phyloP scores from a whole-genome alignment of 2,797 vertebrate species.

The Sebastes alutus region DNA sequence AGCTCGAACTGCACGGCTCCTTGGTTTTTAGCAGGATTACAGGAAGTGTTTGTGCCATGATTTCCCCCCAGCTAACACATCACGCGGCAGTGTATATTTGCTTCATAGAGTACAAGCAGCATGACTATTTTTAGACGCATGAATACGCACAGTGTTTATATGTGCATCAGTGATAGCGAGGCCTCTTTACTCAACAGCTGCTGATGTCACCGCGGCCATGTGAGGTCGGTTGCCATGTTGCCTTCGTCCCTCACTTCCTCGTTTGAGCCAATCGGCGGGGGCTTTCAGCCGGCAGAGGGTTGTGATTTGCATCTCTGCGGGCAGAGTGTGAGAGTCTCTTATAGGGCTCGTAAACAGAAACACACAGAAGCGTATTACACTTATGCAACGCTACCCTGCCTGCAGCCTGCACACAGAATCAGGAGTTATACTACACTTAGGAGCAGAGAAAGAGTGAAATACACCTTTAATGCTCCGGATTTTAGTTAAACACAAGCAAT shows the following conservation, averaged over 20 bases:
- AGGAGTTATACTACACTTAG: constrained; percentile 2
- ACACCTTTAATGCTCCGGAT: not conserved
- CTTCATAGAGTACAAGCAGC: constrained; percentile 8
- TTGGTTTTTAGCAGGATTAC: constrained; percentile 60
- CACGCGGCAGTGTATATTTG: not conserved
- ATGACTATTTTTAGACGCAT: constrained; percentile 63
- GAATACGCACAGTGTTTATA: constrained; percentile 45
- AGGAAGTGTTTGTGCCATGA: constrained; percentile 45
- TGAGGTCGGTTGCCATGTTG: constrained; percentile 66
- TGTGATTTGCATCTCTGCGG: constrained; percentile 59
- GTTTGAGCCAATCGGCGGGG: constrained; percentile 55
- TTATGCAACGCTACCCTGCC: constrained; percentile 51
- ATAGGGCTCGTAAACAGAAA: constrained; percentile 26
- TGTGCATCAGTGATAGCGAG: constrained; percentile 27
- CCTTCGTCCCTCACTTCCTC: constrained; percentile 16
- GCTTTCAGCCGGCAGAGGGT: constrained; percentile 8
- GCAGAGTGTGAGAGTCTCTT: constrained; percentile 32
- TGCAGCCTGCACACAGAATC: constrained; percentile 36
- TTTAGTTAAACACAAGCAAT: not conserved
- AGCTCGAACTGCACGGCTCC: constrained; percentile 37
- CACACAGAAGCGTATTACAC: not conserved
- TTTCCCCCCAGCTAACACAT: constrained; percentile 6
- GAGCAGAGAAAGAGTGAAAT: not conserved
- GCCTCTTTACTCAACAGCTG: constrained; percentile 51
- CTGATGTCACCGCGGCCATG: constrained; percentile 58